These are phyloP conservation scores for Leucophenga varia DNA, from an alignment of 1,140 invertebrate species.

Conservation along the genomic window DNA sequence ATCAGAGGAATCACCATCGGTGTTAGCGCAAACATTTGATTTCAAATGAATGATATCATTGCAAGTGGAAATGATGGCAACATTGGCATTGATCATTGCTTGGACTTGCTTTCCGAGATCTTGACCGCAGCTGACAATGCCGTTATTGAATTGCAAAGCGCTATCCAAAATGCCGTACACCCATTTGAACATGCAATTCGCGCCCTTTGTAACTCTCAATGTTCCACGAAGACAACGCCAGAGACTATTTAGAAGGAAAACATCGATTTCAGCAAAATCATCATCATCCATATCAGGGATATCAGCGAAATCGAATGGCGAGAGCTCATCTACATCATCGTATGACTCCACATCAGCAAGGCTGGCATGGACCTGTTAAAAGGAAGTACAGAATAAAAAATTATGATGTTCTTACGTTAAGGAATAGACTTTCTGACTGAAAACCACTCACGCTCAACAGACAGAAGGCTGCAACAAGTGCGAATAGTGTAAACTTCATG, in stretches of 20 bases:
- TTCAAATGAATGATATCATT: constrained; percentile 23
- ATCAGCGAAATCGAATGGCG: no score
- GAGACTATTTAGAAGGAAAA: neutral
- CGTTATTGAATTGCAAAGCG: constrained; percentile 20
- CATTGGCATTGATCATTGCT: constrained; percentile 30
- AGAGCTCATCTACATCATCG: no score
- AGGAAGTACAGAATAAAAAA: neutral
- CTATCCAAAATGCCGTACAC: constrained; percentile 29
- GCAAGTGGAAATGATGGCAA: constrained; percentile 19
- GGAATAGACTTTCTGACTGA: neutral
- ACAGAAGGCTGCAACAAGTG: constrained; percentile 24
- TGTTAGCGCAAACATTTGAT: constrained; percentile 19
- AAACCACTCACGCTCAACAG: constrained; percentile 27
- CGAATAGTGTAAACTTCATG: constrained; percentile 33
- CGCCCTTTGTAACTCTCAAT: no score
- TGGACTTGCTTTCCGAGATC: constrained; percentile 30
- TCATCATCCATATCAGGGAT: no score
- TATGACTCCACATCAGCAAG: constrained; percentile 10
- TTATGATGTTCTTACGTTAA: neutral
- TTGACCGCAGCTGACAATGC: constrained; percentile 22
- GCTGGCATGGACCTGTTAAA: constrained; percentile 26
- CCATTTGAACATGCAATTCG: constrained; percentile 37
- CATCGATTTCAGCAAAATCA: constrained; percentile 12
- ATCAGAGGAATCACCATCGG: no score
- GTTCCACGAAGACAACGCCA: no score